Percentiles rank a stretch among this genome's conserved stretches.
Conservation (phyloP, 1,140 invertebrate species). For the Pachyrhynchus sulphureomaculatus region DNA sequence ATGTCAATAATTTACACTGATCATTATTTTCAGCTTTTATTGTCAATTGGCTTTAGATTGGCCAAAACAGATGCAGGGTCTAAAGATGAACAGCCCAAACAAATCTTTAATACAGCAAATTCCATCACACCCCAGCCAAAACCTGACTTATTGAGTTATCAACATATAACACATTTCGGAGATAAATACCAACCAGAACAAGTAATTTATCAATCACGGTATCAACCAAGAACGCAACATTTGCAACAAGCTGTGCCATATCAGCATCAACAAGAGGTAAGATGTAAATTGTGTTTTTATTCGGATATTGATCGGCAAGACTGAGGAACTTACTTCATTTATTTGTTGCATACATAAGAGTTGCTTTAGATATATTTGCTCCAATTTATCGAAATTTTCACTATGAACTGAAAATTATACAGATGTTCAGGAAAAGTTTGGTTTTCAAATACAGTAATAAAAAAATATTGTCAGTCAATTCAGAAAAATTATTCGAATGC, state of each 20-base stretch:
- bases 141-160: conserved; percentile 17
- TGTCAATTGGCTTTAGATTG: conserved; percentile 3
- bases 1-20: too few species aligned
- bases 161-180: conserved; percentile 10
- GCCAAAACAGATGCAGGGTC: conserved; percentile 6
- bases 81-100: conserved; percentile 20
- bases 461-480: too few species aligned
- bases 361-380: too few species aligned
- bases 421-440: too few species aligned
- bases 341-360: too few species aligned
- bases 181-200: conserved; percentile 10
- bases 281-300: background rate
- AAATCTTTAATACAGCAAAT: conserved; percentile 1
- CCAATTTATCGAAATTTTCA: too few species aligned
- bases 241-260: conserved; percentile 20
- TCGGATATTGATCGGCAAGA: too few species aligned
- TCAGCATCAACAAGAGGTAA: conserved; percentile 15
- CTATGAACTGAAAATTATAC: too few species aligned
- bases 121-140: conserved; percentile 8
- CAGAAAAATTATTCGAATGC: too few species aligned
- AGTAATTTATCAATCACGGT: conserved; percentile 2
- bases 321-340: too few species aligned
- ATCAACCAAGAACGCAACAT: conserved; percentile 15
- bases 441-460: too few species aligned
- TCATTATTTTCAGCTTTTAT: conserved; percentile 8